Conservation (phyloP, 2,113 vertebrate species). For the Sminthopsis crassicaudata region DNA sequence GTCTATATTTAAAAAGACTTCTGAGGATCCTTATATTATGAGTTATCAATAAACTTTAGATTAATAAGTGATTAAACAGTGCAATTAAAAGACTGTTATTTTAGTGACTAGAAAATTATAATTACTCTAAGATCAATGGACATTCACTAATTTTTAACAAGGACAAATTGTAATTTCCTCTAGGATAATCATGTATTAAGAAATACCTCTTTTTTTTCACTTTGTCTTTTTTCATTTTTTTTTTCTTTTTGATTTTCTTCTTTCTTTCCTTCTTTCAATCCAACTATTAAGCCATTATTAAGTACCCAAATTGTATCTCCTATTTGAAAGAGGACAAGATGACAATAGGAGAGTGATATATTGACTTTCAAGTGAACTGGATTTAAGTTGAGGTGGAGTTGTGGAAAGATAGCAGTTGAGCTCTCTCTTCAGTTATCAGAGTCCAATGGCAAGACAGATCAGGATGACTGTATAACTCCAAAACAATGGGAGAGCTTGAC, state of each 20-base stretch:
- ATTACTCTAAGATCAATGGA: not conserved
- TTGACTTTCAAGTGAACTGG: not conserved
- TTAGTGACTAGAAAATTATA: constrained; percentile 21
- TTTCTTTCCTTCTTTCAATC: not conserved
- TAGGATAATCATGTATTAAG: not conserved
- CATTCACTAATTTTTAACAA: constrained; percentile 7
- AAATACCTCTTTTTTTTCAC: not conserved
- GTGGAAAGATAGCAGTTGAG: not conserved
- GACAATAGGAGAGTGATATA: not conserved
- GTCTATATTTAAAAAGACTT: not conserved
- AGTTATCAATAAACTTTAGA: not conserved
- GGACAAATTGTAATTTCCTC: not conserved
- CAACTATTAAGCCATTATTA: not conserved
- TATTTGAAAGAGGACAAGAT: not conserved
- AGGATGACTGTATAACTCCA: not conserved
- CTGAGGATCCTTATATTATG: not conserved
- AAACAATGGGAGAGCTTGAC: not conserved
- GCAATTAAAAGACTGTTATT: not conserved
- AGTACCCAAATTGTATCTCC: not conserved
- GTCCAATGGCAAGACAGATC: not conserved
- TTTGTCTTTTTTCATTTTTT: not conserved
- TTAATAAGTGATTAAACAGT: not conserved
- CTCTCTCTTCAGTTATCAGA: not conserved
- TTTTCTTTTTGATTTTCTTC: not conserved
- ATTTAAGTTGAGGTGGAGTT: not conserved